Evolutionary conservation across 2,888 invertebrate genomes (phyloP), one percentile per base, ranked within the genome.

Genomic region (Cephus rjabovi): DNA sequence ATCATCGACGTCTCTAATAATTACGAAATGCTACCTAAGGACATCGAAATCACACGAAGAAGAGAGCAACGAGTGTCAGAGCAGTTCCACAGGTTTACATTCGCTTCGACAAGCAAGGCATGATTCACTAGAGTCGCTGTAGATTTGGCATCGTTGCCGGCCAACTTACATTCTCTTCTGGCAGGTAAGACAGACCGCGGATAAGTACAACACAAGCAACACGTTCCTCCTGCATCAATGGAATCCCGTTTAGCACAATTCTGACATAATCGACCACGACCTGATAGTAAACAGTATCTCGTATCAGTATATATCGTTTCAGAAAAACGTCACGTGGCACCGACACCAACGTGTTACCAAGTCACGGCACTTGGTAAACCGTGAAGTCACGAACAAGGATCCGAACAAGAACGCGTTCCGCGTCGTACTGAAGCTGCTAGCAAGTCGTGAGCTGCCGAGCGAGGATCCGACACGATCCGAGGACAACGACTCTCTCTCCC

Each of bases 401-500:
- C 56, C 56, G 23, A 77, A 79, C 86, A 78, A 78, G 81, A 83
- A 83, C 88, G 88, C 88, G 88, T 83, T 84, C 84, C 87, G 88
- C 87, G 87, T 84, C 82, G 86, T 79, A 88, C 88, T 88, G 88
- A 40, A 74, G 79, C 81, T 81, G 84, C 81, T 83, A 83, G 84
- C 83, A 83, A 81, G 82, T 84, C 86, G 84, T 82, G 84, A 86
- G 86, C 56, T 56, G 56, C 56, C 23, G 56, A 56, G 56, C 56
- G 56, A 56, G 56, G 56, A 56, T 56, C 56, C 56, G 56, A 56
- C 82, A 84, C 85, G 84, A 85, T 84, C 87, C 88, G 88, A 88
- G 88, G 88, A 88, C 88, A 88, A 88, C 88, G 88, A 88, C 88
- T 88, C 86, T 87, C 86, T 86, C 87, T 83, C 79, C 85, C 81